These are phyloP conservation scores for Stenodera caucasica DNA, from an alignment of 2,888 invertebrate species.

Conservation along the genomic window DNA sequence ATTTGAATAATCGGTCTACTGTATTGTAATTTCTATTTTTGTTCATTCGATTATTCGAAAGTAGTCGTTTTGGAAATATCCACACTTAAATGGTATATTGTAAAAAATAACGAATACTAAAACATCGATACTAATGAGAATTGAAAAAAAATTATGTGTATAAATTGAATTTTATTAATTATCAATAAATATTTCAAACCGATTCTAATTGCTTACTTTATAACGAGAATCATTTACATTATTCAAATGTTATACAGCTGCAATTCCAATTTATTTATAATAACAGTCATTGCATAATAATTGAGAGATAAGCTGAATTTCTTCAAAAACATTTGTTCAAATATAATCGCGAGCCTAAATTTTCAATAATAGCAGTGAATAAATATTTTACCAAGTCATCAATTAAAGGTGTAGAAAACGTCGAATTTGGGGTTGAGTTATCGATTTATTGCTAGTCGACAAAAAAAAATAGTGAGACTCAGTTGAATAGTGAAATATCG, in stretches of 20 bases:
- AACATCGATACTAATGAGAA: no score
- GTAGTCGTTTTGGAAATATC: no score
- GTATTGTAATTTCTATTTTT: no score
- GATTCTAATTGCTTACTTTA: neutral
- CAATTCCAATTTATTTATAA: neutral
- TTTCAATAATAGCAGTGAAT: neutral
- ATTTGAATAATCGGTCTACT: no score
- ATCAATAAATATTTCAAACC: neutral
- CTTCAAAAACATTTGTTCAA: neutral
- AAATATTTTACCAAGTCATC: no score
- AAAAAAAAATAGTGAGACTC: neutral
- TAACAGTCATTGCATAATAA: neutral
- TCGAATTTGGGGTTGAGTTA: neutral
- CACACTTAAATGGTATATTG: no score
- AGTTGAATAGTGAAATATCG: neutral
- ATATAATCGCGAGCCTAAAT: no score
- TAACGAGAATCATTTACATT: neutral
- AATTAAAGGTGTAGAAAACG: no score
- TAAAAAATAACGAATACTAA: no score
- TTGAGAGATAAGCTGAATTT: neutral
- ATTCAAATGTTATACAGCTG: conserved; percentile 1
- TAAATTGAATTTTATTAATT: neutral
- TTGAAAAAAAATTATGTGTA: no score
- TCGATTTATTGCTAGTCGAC: neutral
- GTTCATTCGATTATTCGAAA: no score